Evolutionary conservation across 2,113 vertebrate species (phyloP), one percentile per base, ranked within the genome.

Genomic region (Junco hyemalis): DNA sequence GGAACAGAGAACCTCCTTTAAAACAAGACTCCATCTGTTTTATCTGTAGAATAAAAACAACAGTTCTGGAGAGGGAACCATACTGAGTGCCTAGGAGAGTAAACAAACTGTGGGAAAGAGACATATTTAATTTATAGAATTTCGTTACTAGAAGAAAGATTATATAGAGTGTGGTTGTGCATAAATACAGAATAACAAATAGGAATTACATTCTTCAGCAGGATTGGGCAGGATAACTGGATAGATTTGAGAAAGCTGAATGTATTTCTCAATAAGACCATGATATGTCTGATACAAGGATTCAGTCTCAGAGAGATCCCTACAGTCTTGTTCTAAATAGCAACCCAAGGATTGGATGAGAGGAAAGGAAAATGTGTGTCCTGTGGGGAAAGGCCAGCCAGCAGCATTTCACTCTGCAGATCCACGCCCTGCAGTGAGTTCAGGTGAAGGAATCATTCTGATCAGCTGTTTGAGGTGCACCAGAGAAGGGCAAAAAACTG

Each of bases 361-460:
- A 70, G 53, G 33, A 79, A 76, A 81, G 22, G 38, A 76, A 78
- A 84, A 9, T 44, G 38, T n/a, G 28, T 78, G 8, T 40, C 11
- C 5, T 28, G 20, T 61, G 56, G 1, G 0, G 57, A 66, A 74
- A 45, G n/a, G 60, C 42, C 51, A 70, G 60, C 22, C 36, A 61
- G 25, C 10, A 59, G 11, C 12, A 23, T 64, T 92, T 71, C 42
- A 33, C 54, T 44, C 38, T 83, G 63, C 44, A 91, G 35, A 35
- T 51, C 28, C 21, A 17, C 8, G 26, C 13, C 33, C 1, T 1
- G 63, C 44, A 28, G 21, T 8, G 33, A n/a, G 22, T 57, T 33
- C 54, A 36, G 60, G 12, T 47, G 48, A 50, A 73, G 42, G 17
- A 80, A 42, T 0, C 0, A 35, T 60, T 45, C 83, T 0, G 0